Evolutionary conservation across 2,888 invertebrate species (phyloP), one percentile per base, ranked within the genome.

Genomic region (Patella ulyssiponensis): DNA sequence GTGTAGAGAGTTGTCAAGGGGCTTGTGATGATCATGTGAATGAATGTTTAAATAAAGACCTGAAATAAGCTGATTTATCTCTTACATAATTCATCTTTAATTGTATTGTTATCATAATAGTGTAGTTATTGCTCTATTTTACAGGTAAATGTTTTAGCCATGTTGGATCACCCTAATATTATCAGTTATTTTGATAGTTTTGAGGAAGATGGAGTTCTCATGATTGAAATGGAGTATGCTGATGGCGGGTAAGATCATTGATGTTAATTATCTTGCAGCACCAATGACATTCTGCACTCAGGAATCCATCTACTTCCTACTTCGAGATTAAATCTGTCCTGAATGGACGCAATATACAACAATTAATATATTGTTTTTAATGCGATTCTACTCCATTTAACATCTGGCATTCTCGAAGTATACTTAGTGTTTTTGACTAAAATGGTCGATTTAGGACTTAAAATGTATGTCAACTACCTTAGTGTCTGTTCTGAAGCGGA

Each of bases 221-320:
- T 95, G 89, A 95, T 95, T 81, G 95, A 95, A 91, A 95, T 95
- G 95, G 95, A 95, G 88, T 96, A 95, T 89, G 95, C 95, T 3
- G 95, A 95, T 89, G 95, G 94, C 23, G 95, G 95, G 92, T 93
- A 74, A 79, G 86, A 81, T 27, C 14, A 69, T 9, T 3, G 20
- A 20, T 12, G 9, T 58, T 23, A 51, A 12, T 33, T 23, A 56
- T 52, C 27, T 17, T 52, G 33, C 53, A 23, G 17, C 44, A 44
- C 44, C 44, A 44, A 44, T 44, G 33, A 33, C 33, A 33, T 33
- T 4, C 33, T 33, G 33, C 27, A 27, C 27, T 27, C 27, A 27
- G 1, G 27, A 1, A 27, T 27, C 27, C 27, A 3, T 27, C 27
- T 27, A 27, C 27, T 27, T 27, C 3, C 1, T 27, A 27, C 27